Evolutionary conservation across 2,797 vertebrate genomes (phyloP).

Genomic region (Micromesistius poutassou): DNA sequence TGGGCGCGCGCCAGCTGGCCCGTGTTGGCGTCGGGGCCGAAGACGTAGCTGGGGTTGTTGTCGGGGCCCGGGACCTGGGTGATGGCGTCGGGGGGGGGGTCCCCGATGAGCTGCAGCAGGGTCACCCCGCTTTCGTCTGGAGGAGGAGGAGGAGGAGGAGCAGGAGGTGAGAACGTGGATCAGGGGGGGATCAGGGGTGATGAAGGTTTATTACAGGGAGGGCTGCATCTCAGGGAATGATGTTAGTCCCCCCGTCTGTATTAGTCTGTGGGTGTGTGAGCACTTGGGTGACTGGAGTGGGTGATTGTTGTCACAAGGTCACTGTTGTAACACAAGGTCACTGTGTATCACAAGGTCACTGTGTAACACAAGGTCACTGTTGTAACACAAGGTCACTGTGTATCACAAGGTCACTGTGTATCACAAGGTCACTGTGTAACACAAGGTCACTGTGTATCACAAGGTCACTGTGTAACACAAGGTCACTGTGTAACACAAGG

Average conservation of each 20-base stretch:
- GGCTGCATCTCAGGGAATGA: constrained; percentile 50
- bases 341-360: not conserved
- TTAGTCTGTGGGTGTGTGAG: constrained; percentile 18
- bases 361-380: too few relatives aligned
- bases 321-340: too few relatives aligned
- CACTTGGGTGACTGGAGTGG: constrained; percentile 19
- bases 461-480: too few relatives aligned
- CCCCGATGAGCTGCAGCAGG: constrained; percentile 86
- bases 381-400: too few relatives aligned
- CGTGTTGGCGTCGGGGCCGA: constrained; percentile 74
- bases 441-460: not conserved
- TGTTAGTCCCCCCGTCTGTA: constrained; percentile 43
- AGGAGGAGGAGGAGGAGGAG: constrained; percentile 24
- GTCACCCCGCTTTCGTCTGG: constrained; percentile 78
- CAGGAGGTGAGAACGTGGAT: constrained; percentile 20
- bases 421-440: too few relatives aligned
- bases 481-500: too few relatives aligned
- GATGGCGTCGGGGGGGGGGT: constrained; percentile 80
- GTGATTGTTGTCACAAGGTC: constrained; percentile 6
- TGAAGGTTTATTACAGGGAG: constrained; percentile 34
- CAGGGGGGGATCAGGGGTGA: too few relatives aligned
- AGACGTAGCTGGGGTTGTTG: constrained; percentile 75
- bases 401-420: too few relatives aligned
- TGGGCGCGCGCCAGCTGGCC: constrained; percentile 85
- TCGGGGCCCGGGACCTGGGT: constrained; percentile 73